phyloP scores from a whole-genome alignment of 1,140 invertebrate genomes.

The Drosophila ironensis region DNA sequence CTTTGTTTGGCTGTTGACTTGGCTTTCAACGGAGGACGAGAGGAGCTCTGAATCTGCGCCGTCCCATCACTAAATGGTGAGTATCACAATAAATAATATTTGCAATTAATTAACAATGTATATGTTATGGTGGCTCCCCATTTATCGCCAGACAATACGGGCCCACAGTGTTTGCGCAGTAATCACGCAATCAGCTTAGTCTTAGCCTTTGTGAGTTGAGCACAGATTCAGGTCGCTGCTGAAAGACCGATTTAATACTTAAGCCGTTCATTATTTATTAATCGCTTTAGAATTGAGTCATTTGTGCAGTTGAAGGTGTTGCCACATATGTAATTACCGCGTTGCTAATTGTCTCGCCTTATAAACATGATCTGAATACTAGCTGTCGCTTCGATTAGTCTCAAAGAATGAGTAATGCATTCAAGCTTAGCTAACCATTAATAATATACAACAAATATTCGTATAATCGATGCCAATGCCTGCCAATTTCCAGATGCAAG shows the following conservation, averaged over 20 bases:
- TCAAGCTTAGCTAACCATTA: no score
- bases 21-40: conserved; percentile 12
- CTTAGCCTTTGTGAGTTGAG: conserved; percentile 6
- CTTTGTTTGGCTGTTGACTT: conserved; percentile 49
- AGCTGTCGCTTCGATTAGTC: background rate
- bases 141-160: conserved; percentile 16
- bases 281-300: conserved; percentile 9
- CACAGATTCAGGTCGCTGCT: conserved; percentile 11
- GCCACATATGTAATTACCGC: background rate
- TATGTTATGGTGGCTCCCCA: conserved; percentile 5
- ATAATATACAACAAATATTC: no score
- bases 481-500: background rate
- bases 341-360: background rate
- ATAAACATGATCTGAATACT: background rate
- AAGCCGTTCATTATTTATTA: conserved; percentile 18
- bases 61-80: conserved; percentile 44
- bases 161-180: conserved; percentile 20
- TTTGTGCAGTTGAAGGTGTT: conserved; percentile 6
- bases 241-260: no score
- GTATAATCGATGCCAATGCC: no score
- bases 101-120: conserved; percentile 33
- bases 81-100: conserved; percentile 42
- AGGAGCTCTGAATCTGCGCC: conserved; percentile 2
- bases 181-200: conserved; percentile 33
- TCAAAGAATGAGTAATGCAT: no score